Evolutionary conservation across 1,140 invertebrate species (phyloP), one percentile per base, ranked within the genome.

Genomic region (Pogonomyrmex barbatus): DNA sequence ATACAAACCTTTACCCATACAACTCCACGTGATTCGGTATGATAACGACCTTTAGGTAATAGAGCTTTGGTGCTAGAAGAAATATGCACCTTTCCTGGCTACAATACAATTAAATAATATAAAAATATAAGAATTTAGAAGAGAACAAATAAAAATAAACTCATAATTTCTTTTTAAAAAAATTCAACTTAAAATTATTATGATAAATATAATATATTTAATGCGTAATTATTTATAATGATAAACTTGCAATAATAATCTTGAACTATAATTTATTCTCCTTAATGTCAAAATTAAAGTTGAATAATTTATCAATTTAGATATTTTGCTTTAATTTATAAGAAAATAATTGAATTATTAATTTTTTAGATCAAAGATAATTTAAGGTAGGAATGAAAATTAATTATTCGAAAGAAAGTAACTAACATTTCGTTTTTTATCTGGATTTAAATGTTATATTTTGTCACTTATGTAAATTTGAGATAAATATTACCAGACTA

Each of bases 21-120:
- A 6, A 95, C 91, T 73, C 97, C 97, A 84, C 97, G 95, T 60
- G 96, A 96, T 93, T 96, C 95, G 8, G 97, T 92, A 42, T 94
- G 93, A 91, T 97, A 98, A 45, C 95, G 95, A 84, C 94, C 95
- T 14, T 95, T 88, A 8, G 97, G 96, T 14, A 98, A 93, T 36
- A 97, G 93, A 1, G 95, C 94, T 88, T 96, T 97, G 0, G 97
- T 96, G 10, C 95, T 94, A 4, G 96, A 92, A 0, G 97, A 98
- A 91, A 98, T 96, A 91, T 98, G 97, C 63, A 98, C 97, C 89
- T 96, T 96, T n/a, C 96, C 96, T 4, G 96, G 96, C 96, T 97
- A 90, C 42, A 88, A 50, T 60, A 3, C 12, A 30, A 42, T 82
- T 47, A 71, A 81, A 58, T 10, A 70, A 1, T 4, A 3, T 10